Percentiles rank a stretch among this genome's conserved stretches.
Evolutionary conservation across 1,140 invertebrate genomes (phyloP).

Genomic region (Cyclargus thomasi): DNA sequence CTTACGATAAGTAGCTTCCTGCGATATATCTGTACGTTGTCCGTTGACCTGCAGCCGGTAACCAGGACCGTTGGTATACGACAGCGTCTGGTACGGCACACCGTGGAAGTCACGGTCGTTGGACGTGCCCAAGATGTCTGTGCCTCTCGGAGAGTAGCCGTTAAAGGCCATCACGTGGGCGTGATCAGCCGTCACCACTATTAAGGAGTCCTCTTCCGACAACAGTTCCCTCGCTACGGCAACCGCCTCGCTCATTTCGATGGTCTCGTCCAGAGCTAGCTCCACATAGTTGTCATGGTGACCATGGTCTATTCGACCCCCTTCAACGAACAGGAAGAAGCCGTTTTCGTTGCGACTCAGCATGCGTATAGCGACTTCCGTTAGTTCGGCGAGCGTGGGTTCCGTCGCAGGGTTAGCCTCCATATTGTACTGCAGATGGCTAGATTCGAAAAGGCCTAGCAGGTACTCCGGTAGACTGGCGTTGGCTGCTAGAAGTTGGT

Average conservation of each 20-base stretch:
- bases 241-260: constrained; percentile 77
- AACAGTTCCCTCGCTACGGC: constrained; percentile 68
- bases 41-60: constrained; percentile 50
- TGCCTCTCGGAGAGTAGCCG: constrained; percentile 77
- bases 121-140: constrained; percentile 69
- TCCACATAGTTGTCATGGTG: constrained; percentile 83
- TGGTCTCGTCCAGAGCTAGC: constrained; percentile 77
- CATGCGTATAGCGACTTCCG: constrained; percentile 84
- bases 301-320: constrained; percentile 85
- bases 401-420: constrained; percentile 63
- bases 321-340: constrained; percentile 91
- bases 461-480: constrained; percentile 80
- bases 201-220: constrained; percentile 75
- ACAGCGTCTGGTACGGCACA: constrained; percentile 81
- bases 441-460: constrained; percentile 76
- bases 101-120: constrained; percentile 52
- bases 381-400: constrained; percentile 88
- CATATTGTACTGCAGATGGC: constrained; percentile 57
- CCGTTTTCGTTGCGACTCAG: constrained; percentile 86
- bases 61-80: constrained; percentile 85
- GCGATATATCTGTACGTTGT: constrained; percentile 27
- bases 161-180: constrained; percentile 78
- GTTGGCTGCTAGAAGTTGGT: constrained; percentile 78
- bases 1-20: not conserved
- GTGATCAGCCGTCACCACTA: constrained; percentile 81